Evolutionary conservation across 2,888 invertebrate species (phyloP).

Genomic region (Lasioglossum zephyrum): DNA sequence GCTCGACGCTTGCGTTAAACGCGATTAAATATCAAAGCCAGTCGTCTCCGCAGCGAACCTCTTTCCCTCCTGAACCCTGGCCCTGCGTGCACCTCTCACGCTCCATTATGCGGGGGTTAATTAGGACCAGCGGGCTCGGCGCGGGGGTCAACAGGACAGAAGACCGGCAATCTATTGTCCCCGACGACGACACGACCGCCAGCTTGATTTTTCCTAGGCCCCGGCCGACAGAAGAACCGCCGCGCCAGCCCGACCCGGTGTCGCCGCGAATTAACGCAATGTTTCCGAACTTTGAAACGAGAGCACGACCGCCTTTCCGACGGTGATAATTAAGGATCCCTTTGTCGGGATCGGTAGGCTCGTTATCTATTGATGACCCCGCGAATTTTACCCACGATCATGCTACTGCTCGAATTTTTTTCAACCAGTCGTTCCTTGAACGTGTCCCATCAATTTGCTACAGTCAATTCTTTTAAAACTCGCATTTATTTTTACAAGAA

Average conservation of each 20-base stretch:
- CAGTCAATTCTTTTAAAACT: too few species aligned
- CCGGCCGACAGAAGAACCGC: conserved; percentile 3
- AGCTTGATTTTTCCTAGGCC: conserved; percentile 14
- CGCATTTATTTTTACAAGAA: too few species aligned
- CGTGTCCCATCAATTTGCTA: too few species aligned
- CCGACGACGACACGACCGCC: background rate
- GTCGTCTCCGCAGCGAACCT: conserved; percentile 47
- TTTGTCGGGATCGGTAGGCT: background rate
- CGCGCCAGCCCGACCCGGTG: too few species aligned
- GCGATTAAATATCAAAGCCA: conserved; percentile 83
- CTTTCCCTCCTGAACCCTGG: background rate
- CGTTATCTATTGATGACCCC: background rate
- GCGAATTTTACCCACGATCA: background rate
- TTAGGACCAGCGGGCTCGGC: conserved; percentile 47
- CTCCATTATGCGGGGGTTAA: conserved; percentile 62
- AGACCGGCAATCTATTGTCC: conserved; percentile 53
- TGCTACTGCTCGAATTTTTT: background rate
- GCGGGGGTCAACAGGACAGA: conserved; percentile 35
- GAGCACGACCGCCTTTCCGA: background rate
- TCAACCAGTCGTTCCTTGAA: background rate
- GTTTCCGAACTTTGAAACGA: conserved; percentile 11
- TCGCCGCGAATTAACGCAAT: conserved; percentile 28
- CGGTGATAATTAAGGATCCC: conserved; percentile 26
- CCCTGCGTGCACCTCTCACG: conserved; percentile 55
- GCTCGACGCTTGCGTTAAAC: conserved; percentile 75